These are phyloP conservation scores for Heliconius ismenius DNA, from an alignment of 2,888 invertebrate species.

Conservation along the genomic window DNA sequence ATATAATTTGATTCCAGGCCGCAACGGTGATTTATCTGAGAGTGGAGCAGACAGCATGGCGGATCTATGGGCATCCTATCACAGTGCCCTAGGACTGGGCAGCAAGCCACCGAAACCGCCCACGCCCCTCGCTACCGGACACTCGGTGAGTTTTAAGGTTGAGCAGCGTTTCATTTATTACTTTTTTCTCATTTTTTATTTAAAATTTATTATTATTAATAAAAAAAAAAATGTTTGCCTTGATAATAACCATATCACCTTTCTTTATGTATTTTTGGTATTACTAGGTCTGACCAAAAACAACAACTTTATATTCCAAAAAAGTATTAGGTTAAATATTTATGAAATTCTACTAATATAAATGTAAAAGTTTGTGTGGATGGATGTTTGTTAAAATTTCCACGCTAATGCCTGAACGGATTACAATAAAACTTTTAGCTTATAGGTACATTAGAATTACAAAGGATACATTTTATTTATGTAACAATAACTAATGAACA, in stretches of 20 bases:
- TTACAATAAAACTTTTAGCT: too few species aligned
- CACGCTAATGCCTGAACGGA: too few species aligned
- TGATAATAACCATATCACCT: too few species aligned
- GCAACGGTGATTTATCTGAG: constrained; percentile 84
- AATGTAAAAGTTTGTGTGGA: not conserved
- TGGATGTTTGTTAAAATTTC: too few species aligned
- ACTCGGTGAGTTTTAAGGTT: constrained; percentile 86
- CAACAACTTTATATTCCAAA: not conserved
- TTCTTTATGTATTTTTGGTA: too few species aligned
- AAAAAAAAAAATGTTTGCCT: too few species aligned
- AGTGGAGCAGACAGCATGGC: constrained; percentile 87
- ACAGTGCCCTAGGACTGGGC: constrained; percentile 88
- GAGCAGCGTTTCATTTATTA: constrained; percentile 67
- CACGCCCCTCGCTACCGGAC: constrained; percentile 82
- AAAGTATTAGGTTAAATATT: not conserved
- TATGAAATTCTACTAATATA: not conserved
- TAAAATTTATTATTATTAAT: too few species aligned
- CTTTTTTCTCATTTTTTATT: not conserved
- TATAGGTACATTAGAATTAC: too few species aligned
- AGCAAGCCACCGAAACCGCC: constrained; percentile 74
- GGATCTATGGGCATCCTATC: constrained; percentile 93
- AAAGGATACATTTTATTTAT: too few species aligned
- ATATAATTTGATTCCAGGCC: constrained; percentile 64
- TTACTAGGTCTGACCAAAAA: too few species aligned
- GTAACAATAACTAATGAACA: too few species aligned